A percentile compares a stretch with the other conserved stretches of the same genome.
These are phyloP conservation scores for Protonibea diacanthus DNA, from an alignment of 2,797 vertebrate genomes.

Conservation along the genomic window DNA sequence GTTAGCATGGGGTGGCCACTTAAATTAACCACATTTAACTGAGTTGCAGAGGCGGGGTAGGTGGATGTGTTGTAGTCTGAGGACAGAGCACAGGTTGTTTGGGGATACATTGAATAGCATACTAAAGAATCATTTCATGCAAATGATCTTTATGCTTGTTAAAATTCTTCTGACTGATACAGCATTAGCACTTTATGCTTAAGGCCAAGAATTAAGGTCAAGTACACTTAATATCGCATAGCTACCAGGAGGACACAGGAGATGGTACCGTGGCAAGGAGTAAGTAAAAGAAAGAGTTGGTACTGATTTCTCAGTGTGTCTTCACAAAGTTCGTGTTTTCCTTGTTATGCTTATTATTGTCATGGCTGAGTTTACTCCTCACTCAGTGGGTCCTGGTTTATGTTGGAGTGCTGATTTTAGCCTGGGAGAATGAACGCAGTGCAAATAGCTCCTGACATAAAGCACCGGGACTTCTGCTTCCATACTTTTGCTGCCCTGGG, in stretches of 20 bases:
- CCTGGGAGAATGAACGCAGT: constrained; percentile 38
- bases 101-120: not conserved
- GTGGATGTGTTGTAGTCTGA: not conserved
- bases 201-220: not conserved
- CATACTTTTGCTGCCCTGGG: constrained; percentile 30
- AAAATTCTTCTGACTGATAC: not conserved
- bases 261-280: constrained; percentile 11
- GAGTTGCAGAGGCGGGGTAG: not conserved
- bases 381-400: constrained; percentile 11
- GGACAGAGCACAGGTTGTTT: constrained; percentile 16
- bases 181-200: not conserved
- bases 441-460: constrained; percentile 65
- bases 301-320: constrained; percentile 4
- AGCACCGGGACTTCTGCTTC: constrained; percentile 42
- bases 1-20: constrained; percentile 28
- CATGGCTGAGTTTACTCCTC: constrained; percentile 36
- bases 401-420: constrained; percentile 36
- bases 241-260: not conserved
- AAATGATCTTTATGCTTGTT: not conserved
- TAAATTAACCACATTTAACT: constrained; percentile 27
- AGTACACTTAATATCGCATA: not conserved
- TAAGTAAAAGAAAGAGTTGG: constrained; percentile 8
- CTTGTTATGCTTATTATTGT: constrained; percentile 31
- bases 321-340: constrained; percentile 19
- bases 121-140: not conserved